Conservation (phyloP, 2,113 vertebrate species). For the Phalacrocorax carbo region DNA sequence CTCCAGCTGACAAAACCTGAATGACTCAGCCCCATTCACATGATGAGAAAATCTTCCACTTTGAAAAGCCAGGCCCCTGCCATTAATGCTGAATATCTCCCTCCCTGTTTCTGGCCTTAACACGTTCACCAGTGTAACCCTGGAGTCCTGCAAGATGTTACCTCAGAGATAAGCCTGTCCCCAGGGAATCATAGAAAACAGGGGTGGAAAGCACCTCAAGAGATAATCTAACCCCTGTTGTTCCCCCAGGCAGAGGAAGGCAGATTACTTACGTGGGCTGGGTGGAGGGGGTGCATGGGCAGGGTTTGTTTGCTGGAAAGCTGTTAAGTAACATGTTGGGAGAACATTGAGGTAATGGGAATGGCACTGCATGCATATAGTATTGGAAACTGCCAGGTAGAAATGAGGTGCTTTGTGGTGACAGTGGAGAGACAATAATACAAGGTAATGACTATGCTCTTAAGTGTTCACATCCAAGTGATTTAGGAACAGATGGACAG, state of each 20-base stretch:
- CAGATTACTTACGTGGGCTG: neutral
- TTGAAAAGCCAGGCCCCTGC: neutral
- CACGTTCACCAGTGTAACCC: neutral
- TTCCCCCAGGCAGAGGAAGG: neutral
- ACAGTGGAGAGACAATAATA: neutral
- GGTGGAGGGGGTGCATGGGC: neutral
- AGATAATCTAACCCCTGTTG: neutral
- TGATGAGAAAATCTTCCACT: constrained; percentile 12
- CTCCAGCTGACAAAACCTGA: neutral
- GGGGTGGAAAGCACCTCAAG: constrained; percentile 6
- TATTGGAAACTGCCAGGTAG: neutral
- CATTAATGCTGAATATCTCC: neutral
- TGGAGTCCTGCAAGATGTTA: constrained; percentile 32
- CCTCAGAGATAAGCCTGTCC: constrained; percentile 31
- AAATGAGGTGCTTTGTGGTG: neutral
- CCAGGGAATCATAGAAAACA: constrained; percentile 30
- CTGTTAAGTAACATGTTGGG: neutral
- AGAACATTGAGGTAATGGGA: neutral
- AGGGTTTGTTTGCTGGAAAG: constrained; percentile 15
- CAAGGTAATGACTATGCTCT: neutral
- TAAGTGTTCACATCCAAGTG: neutral
- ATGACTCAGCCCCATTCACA: neutral
- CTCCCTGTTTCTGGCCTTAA: constrained; percentile 15
- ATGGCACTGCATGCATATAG: neutral
- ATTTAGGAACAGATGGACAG: neutral